Evolutionary conservation across 2,888 invertebrate genomes (phyloP).

Genomic region (Drosophila nr. perissopoda): DNA sequence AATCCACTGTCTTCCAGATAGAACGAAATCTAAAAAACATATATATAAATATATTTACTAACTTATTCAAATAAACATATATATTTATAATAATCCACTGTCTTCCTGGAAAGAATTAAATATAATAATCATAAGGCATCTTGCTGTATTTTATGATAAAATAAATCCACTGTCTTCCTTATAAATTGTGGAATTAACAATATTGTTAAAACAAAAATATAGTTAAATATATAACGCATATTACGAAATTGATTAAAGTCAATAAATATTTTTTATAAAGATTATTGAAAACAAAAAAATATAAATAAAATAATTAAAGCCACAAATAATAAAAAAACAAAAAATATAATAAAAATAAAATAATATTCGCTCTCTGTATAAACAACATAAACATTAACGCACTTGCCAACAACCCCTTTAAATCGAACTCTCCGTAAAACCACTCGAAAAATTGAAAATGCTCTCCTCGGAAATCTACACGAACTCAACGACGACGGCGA

Average conservation of each 20-base stretch:
- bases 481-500: conserved; percentile 49
- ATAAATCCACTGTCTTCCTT: conserved; percentile 41
- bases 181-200: conserved; percentile 5
- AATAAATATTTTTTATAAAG: neutral
- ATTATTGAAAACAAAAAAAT: neutral
- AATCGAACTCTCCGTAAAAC: conserved; percentile 29
- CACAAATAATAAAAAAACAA: neutral
- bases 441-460: conserved; percentile 49
- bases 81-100: conserved; percentile 31
- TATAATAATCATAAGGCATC: neutral
- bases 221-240: conserved; percentile 1
- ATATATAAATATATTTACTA: conserved; percentile 9
- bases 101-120: conserved; percentile 45
- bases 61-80: conserved; percentile 5
- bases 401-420: conserved; percentile 30
- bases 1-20: conserved; percentile 15
- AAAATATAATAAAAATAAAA: conserved; percentile 1
- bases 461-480: conserved; percentile 72
- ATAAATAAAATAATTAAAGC: neutral
- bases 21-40: neutral
- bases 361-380: conserved; percentile 4
- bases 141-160: neutral
- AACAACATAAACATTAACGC: neutral
- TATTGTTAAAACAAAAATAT: neutral
- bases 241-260: neutral